Percentiles rank a stretch among this genome's conserved stretches.
phyloP scores from a whole-genome alignment of 2,888 invertebrate species.

The Acrobasis suavella region DNA sequence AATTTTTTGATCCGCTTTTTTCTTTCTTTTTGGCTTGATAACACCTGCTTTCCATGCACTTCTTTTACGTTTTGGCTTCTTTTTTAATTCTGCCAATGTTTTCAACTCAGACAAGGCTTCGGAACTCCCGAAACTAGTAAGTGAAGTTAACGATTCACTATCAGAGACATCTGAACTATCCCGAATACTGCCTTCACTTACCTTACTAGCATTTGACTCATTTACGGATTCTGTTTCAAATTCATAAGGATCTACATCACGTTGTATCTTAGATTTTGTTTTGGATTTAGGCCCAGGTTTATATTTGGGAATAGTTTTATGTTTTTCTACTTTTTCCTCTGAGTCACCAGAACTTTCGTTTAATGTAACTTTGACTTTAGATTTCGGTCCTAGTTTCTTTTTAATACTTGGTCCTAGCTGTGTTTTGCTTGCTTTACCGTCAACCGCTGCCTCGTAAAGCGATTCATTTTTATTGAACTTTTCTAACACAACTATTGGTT shows the following conservation, averaged over 20 bases:
- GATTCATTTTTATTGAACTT: slow-evolving; percentile 48
- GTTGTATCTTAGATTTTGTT: slow-evolving; percentile 40
- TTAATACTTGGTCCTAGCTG: slow-evolving; percentile 35
- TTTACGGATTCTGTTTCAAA: slow-evolving; percentile 65
- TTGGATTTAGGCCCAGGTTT: slow-evolving; percentile 64
- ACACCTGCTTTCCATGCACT: slow-evolving; percentile 65
- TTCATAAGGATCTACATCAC: slow-evolving; percentile 58
- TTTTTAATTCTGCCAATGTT: slow-evolving; percentile 52
- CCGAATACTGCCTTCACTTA: slow-evolving; percentile 43
- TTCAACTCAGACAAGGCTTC: slow-evolving; percentile 49
- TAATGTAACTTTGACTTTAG: slow-evolving; percentile 35
- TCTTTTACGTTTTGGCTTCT: slow-evolving; percentile 60
- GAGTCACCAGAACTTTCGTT: slow-evolving; percentile 22
- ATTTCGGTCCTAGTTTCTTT: slow-evolving; percentile 53
- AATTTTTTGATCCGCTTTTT: slow-evolving; percentile 44
- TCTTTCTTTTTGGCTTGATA: slow-evolving; percentile 64
- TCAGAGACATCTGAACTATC: slow-evolving; percentile 56
- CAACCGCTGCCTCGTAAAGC: slow-evolving; percentile 32
- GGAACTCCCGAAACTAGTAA: slow-evolving; percentile 54
- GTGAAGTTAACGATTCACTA: slow-evolving; percentile 57
- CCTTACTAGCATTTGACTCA: slow-evolving; percentile 46
- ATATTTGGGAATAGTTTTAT: slow-evolving; percentile 33
- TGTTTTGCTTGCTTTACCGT: slow-evolving; percentile 24
- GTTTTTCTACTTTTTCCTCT: slow-evolving; percentile 29
- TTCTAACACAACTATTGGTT: slow-evolving; percentile 56